phyloP scores from a whole-genome alignment of 2,113 vertebrate genomes.

The Toxotes jaculatrix region DNA sequence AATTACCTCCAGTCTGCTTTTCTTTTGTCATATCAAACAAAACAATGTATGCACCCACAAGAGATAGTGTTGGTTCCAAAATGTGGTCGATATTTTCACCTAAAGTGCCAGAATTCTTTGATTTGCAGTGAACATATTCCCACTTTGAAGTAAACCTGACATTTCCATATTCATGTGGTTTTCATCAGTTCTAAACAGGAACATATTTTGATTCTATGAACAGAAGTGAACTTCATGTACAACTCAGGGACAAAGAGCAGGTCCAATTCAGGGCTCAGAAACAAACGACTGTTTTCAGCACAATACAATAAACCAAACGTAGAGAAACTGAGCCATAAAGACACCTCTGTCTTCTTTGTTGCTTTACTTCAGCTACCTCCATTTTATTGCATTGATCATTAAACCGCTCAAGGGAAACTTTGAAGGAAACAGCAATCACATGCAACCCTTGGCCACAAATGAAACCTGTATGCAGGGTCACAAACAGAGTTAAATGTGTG shows the following conservation, averaged over 20 bases:
- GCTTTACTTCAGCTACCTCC: background rate
- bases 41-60: conserved; percentile 1
- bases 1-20: conserved; percentile 55
- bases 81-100: background rate
- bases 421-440: background rate
- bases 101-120: background rate
- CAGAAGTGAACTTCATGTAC: background rate
- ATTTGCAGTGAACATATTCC: conserved; percentile 5
- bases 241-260: conserved; percentile 20
- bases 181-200: background rate
- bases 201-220: conserved; percentile 15
- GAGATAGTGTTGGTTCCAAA: background rate
- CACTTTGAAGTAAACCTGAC: background rate
- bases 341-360: background rate
- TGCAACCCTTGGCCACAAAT: background rate
- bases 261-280: background rate
- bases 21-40: conserved; percentile 24
- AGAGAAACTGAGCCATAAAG: conserved; percentile 25
- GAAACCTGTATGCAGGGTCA: conserved; percentile 1
- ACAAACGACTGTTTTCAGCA: background rate
- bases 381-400: conserved; percentile 10
- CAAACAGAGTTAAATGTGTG: conserved; percentile 25
- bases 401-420: conserved; percentile 1
- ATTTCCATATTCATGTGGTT: background rate
- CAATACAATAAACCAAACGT: conserved; percentile 15